A percentile compares a stretch with the other conserved stretches of the same genome.
Evolutionary conservation across 2,797 vertebrate species (phyloP).

Genomic region (Philypnodon macrostomus): DNA sequence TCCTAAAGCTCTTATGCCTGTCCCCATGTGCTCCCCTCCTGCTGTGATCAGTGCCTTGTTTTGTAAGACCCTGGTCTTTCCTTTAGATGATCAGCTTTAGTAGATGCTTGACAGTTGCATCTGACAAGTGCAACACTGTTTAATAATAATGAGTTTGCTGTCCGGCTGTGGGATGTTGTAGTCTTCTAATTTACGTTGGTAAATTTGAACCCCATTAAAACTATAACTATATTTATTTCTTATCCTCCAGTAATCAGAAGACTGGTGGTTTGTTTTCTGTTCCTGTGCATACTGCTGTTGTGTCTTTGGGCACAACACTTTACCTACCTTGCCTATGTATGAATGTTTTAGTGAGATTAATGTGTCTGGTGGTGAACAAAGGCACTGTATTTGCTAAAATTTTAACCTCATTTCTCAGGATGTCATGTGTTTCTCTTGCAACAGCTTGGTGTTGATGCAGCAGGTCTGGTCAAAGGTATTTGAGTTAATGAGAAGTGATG

Average conservation of each 20-base stretch:
- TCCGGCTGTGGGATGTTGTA: slow-evolving; percentile 44
- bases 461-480: slow-evolving; percentile 37
- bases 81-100: slow-evolving; percentile 43
- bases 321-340: no score
- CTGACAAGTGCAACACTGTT: slow-evolving; percentile 55
- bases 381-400: slow-evolving; percentile 5
- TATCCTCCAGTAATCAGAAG: no score
- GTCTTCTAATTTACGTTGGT: no score
- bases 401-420: slow-evolving; percentile 2
- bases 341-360: no score
- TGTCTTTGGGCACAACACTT: no score
- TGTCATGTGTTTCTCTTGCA: neutral
- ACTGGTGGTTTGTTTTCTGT: no score
- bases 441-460: slow-evolving; percentile 28
- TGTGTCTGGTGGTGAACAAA: no score
- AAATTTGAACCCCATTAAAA: no score
- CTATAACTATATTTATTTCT: slow-evolving; percentile 17
- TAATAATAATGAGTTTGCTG: slow-evolving; percentile 56
- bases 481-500: slow-evolving; percentile 49
- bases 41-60: slow-evolving; percentile 23
- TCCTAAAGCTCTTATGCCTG: slow-evolving; percentile 53
- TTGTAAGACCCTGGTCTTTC: slow-evolving; percentile 34
- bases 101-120: slow-evolving; percentile 53
- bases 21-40: slow-evolving; percentile 31
- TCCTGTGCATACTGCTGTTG: no score